Conservation (phyloP, 37 sponge, comb jelly and placozoan species). For the Haliclona indistincta region DNA sequence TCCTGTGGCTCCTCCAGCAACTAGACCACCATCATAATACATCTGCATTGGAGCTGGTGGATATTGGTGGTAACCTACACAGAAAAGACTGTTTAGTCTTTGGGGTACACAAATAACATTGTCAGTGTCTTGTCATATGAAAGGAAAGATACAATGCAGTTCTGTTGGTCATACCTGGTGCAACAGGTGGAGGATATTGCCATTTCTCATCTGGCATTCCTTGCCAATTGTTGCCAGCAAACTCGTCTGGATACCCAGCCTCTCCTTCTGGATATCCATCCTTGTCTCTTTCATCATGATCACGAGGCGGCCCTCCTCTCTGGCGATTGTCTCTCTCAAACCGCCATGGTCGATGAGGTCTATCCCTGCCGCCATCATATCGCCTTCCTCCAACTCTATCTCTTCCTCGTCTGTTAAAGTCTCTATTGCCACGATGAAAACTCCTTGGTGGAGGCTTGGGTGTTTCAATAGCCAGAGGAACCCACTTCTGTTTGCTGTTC, state of each 20-base stretch:
- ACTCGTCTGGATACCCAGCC: not conserved
- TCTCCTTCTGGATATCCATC: conserved; percentile 6
- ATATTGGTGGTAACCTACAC: too few species aligned
- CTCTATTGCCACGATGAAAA: not conserved
- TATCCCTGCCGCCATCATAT: conserved; percentile 9
- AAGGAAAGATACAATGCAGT: too few species aligned
- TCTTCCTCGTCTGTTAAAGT: not conserved
- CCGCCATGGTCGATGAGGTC: not conserved
- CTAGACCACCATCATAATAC: conserved; percentile 35
- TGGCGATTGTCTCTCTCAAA: not conserved
- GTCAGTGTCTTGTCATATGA: too few species aligned
- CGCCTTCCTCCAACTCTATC: conserved; percentile 8
- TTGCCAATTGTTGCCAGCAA: too few species aligned
- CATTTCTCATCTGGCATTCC: too few species aligned
- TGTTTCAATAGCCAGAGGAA: conserved; percentile 63
- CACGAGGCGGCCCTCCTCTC: conserved; percentile 15
- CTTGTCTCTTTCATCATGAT: conserved; percentile 26
- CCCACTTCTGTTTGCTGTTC: conserved; percentile 68
- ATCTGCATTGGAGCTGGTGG: not conserved
- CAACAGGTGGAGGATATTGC: too few species aligned
- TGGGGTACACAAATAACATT: too few species aligned
- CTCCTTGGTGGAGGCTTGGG: conserved; percentile 27
- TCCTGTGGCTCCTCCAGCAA: too few species aligned
- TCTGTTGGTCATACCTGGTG: too few species aligned
- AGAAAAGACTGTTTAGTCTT: too few species aligned